Evolutionary conservation across 2,888 invertebrate species (phyloP).

Genomic region (Metallyticus violacea): DNA sequence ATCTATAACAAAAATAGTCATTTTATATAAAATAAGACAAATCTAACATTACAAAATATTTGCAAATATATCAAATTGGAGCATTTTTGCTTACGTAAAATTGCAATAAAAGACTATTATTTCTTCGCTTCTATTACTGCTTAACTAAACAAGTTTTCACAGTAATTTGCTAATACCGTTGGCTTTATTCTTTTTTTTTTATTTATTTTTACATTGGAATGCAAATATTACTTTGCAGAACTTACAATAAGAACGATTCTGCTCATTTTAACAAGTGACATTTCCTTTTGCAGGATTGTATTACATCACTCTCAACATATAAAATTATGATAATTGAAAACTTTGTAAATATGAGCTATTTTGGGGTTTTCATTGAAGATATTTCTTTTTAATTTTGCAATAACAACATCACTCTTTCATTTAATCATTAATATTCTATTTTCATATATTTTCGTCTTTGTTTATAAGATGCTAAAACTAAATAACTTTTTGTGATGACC

Average conservation of each 20-base stretch:
- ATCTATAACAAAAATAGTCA: conserved; percentile 29
- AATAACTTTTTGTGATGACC: too few species aligned
- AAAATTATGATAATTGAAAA: not conserved
- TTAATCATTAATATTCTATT: not conserved
- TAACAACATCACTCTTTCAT: not conserved
- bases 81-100: conserved; percentile 23
- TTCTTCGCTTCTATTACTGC: not conserved
- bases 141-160: conserved; percentile 1
- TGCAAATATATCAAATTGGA: conserved; percentile 30
- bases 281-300: not conserved
- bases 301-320: not conserved
- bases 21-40: conserved; percentile 28
- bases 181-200: not conserved
- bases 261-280: not conserved
- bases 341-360: not conserved
- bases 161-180: not conserved
- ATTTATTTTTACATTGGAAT: not conserved
- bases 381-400: not conserved
- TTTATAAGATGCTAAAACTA: not conserved
- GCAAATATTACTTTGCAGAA: not conserved
- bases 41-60: conserved; percentile 29
- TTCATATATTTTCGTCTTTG: not conserved
- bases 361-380: not conserved
- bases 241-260: not conserved
- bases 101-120: conserved; percentile 25